Evolutionary conservation across 2,113 vertebrate genomes (phyloP), one percentile per base, ranked within the genome.

Genomic region (Rhinoptilus africanus): DNA sequence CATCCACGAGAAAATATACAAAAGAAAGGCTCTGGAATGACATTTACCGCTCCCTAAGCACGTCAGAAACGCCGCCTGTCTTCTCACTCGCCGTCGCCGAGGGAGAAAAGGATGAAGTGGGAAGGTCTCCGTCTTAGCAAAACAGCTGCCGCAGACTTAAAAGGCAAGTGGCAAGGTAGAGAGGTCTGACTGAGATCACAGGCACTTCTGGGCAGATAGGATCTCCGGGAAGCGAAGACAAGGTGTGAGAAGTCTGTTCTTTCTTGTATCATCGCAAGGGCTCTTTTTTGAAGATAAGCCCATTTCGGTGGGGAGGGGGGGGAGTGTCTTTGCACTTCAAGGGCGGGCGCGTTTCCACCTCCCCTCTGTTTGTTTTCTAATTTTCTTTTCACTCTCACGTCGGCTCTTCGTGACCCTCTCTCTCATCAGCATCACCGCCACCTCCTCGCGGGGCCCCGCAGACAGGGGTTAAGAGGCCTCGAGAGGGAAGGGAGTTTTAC

Each of bases 191-290:
- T 72, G 94, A 97, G 96, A 97, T 97, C 95, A 94, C 92, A 97
- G 91, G 92, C 97, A 93, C 95, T 97, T 73, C 92, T 48, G 93
- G 91, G 82, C 89, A 94, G 96, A 97, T 96, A 97, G 95, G 86
- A 97, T 97, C 97, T 96, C 87, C 4, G 89, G 91, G 95, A 97
- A 96, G 96, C 59, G 51, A 95, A 96, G 96, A 97, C 96, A 96
- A 97, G 97, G 97, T 97, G 97, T 96, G 97, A 97, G 96, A 95
- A 96, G 94, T 89, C 89, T 94, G 96, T 12, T 96, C 96, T 96
- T 88, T 94, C 96, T 97, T 93, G 91, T 95, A 89, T 96, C 96
- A 93, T 96, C 57, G 63, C 75, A 81, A 96, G 60, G 89, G 74
- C 69, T 67, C 87, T 95, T 95, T 97, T 97, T 93, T 96, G 95